These are phyloP conservation scores for Amniataba percoides DNA, from an alignment of 2,797 vertebrate genomes.

Conservation along the genomic window DNA sequence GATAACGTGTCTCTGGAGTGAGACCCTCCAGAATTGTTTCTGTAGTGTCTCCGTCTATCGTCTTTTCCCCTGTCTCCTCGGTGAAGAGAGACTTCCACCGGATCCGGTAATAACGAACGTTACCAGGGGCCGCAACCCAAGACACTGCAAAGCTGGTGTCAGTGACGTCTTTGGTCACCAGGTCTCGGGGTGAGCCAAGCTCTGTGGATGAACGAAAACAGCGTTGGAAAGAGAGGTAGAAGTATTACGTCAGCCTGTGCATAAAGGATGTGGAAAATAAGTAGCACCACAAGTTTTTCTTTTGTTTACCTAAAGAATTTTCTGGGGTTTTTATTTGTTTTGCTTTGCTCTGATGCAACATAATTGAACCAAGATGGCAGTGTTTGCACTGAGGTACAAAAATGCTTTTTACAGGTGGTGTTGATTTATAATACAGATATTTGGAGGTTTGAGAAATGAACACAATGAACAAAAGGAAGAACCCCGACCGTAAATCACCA, in stretches of 20 bases:
- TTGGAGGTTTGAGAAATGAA: conserved; percentile 43
- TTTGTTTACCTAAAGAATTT: conserved; percentile 23
- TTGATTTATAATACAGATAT: conserved; percentile 55
- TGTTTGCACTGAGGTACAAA: not conserved
- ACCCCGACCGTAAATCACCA: conserved; percentile 61
- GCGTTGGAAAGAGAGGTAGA: conserved; percentile 2
- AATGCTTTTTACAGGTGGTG: conserved; percentile 39
- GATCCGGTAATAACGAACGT: conserved; percentile 91
- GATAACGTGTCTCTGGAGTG: conserved; percentile 95
- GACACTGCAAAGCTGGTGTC: conserved; percentile 91
- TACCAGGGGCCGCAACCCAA: conserved; percentile 94
- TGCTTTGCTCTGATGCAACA: conserved; percentile 6
- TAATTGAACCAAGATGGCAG: conserved; percentile 19
- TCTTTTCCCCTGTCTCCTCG: conserved; percentile 91
- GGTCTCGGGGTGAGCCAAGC: conserved; percentile 92
- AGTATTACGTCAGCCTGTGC: not conserved
- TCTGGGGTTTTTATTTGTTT: conserved; percentile 11
- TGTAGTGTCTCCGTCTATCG: conserved; percentile 86
- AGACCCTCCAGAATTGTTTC: conserved; percentile 91
- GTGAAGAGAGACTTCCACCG: conserved; percentile 93
- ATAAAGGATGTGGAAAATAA: conserved; percentile 5
- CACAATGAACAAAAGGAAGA: conserved; percentile 46
- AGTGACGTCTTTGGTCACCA: conserved; percentile 93
- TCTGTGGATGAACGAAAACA: conserved; percentile 79
- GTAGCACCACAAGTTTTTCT: conserved; percentile 1